Conservation (phyloP, 2,797 vertebrate species). For the Parauchenoglanis punctatus region DNA sequence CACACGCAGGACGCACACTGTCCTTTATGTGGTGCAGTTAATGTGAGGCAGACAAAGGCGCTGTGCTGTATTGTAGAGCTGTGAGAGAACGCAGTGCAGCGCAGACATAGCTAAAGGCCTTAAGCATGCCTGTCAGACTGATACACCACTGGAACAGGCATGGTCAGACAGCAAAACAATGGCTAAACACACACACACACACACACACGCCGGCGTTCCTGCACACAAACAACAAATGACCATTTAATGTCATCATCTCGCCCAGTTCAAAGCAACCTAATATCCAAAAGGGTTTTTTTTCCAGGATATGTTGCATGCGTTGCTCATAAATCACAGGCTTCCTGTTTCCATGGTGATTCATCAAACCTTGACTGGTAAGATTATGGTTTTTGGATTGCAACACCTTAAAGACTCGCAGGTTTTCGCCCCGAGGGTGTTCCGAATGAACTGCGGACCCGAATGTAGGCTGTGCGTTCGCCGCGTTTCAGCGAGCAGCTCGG, state of each 20-base stretch:
- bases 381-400: slow-evolving; percentile 41
- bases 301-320: slow-evolving; percentile 18
- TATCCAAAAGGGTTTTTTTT: slow-evolving; percentile 25
- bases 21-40: slow-evolving; percentile 32
- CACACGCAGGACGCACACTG: neutral
- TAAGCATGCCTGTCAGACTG: slow-evolving; percentile 61
- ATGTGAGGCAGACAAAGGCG: slow-evolving; percentile 54
- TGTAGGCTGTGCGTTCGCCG: neutral
- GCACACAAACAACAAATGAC: slow-evolving; percentile 4
- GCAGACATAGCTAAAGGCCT: slow-evolving; percentile 51
- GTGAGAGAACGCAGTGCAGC: slow-evolving; percentile 32
- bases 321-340: slow-evolving; percentile 46
- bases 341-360: slow-evolving; percentile 58
- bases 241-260: slow-evolving; percentile 62
- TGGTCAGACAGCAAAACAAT: slow-evolving; percentile 54
- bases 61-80: slow-evolving; percentile 34
- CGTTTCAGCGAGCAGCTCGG: neutral
- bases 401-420: slow-evolving; percentile 42
- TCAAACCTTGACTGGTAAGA: slow-evolving; percentile 44
- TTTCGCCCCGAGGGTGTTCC: neutral
- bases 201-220: slow-evolving; percentile 14
- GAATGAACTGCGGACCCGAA: neutral
- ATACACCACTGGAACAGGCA: slow-evolving; percentile 57
- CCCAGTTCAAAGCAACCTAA: slow-evolving; percentile 37
- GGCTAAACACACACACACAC: slow-evolving; percentile 44